These are phyloP conservation scores for Brachyistius frenatus DNA, from an alignment of 2,113 vertebrate species.

Conservation along the genomic window DNA sequence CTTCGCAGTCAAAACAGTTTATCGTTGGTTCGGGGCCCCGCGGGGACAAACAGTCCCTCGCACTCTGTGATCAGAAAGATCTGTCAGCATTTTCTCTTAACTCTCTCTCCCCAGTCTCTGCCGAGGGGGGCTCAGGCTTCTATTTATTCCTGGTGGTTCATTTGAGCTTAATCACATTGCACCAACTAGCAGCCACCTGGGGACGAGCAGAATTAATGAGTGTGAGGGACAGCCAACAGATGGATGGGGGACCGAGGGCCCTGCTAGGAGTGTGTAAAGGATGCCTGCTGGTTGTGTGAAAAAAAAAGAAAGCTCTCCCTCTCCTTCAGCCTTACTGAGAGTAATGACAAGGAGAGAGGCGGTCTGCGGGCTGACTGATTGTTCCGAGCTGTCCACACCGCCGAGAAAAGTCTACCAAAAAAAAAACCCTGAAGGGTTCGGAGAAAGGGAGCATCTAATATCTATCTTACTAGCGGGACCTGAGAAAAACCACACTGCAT, in stretches of 20 bases:
- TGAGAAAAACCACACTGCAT: slow-evolving; percentile 17
- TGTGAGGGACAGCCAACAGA: slow-evolving; percentile 69
- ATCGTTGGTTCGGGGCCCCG: slow-evolving; percentile 14
- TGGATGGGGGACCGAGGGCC: slow-evolving; percentile 53
- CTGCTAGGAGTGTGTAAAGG: slow-evolving; percentile 48
- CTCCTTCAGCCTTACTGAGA: slow-evolving; percentile 51
- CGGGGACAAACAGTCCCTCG: slow-evolving; percentile 43
- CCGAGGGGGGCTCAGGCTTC: slow-evolving; percentile 36
- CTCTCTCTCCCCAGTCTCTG: slow-evolving; percentile 12
- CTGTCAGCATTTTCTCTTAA: slow-evolving; percentile 38
- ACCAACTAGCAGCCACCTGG: slow-evolving; percentile 62
- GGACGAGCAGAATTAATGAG: slow-evolving; percentile 71
- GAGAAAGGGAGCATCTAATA: slow-evolving; percentile 35
- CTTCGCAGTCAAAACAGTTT: slow-evolving; percentile 21
- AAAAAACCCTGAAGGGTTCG: slow-evolving; percentile 39
- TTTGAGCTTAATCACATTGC: slow-evolving; percentile 73
- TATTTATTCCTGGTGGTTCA: slow-evolving; percentile 71
- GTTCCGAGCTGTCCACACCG: slow-evolving; percentile 52
- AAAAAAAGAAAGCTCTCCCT: slow-evolving; percentile 25
- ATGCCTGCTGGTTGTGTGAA: slow-evolving; percentile 38
- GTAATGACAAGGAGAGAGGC: slow-evolving; percentile 55
- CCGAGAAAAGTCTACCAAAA: slow-evolving; percentile 10
- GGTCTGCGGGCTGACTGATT: slow-evolving; percentile 64
- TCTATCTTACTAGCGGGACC: slow-evolving; percentile 37
- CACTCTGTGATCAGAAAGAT: slow-evolving; percentile 55